A percentile compares a stretch with the other conserved stretches of the same genome.
Evolutionary conservation across 2,113 vertebrate genomes (phyloP).

Genomic region (Enhydra lutris): DNA sequence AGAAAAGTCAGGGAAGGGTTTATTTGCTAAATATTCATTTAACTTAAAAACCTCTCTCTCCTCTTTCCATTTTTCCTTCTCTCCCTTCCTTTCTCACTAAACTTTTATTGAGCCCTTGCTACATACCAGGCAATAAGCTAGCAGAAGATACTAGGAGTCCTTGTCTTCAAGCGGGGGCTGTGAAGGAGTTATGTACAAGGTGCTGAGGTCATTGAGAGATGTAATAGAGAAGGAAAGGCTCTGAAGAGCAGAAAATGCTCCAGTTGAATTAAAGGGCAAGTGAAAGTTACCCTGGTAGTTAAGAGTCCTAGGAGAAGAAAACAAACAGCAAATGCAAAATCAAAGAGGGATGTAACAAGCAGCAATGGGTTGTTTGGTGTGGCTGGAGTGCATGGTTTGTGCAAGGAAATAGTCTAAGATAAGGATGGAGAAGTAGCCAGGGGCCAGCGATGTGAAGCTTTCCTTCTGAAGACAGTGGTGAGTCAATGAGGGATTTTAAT

Average conservation of each 20-base stretch:
- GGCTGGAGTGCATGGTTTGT: not conserved
- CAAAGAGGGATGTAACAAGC: not conserved
- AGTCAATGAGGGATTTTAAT: not conserved
- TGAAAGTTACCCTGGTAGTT: not conserved
- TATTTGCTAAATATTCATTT: not conserved
- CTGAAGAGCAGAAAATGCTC: not conserved
- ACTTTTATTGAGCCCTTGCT: not conserved
- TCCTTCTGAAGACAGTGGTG: not conserved
- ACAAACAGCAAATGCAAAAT: not conserved
- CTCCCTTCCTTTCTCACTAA: not conserved
- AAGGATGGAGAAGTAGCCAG: not conserved
- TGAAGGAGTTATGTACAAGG: not conserved
- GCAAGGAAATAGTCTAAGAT: not conserved
- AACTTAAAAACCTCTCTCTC: not conserved
- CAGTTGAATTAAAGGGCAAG: not conserved
- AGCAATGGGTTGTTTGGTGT: not conserved
- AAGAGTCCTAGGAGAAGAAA: not conserved
- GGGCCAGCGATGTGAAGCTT: not conserved
- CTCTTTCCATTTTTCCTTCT: not conserved
- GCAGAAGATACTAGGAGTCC: not conserved
- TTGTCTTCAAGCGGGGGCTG: not conserved
- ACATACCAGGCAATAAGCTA: not conserved
- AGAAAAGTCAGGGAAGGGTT: not conserved
- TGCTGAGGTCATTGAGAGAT: not conserved
- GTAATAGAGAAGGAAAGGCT: not conserved